Base-by-base conservation (phyloP, 2,113 vertebrate species). In the Cyprinodon brontotheroides region DNA sequence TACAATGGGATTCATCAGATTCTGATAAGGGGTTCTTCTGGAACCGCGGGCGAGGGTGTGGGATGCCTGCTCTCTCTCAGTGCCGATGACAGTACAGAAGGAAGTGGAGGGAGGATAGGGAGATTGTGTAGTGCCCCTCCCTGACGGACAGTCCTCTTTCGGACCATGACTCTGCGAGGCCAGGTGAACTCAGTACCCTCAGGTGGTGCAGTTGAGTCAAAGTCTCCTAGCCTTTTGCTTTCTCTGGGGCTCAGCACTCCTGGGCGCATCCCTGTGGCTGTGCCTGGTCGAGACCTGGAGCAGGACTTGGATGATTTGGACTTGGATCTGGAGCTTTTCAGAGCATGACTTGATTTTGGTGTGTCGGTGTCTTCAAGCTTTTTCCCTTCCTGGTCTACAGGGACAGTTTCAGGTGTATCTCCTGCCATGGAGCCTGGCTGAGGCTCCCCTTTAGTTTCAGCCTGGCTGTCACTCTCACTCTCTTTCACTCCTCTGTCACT, bases 111-210 rank as follows among this genome's bases (percentile, higher is more conserved):
- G 4, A 95, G 93, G 48, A 95, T 94, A 2, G 94, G 94, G 36
- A 95, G 92, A 69, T 95, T 94, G 79, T 95, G 94, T 57, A 94
- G 78, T 1, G 91, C 94, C 1, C 94, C 94, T 10, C 94, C 94
- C 70, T 95, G 94, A 38, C 94, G 91, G 41, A 95, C 93, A 0
- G 94, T 94, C 78, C 94, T 92, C 78, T 94, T 93, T 50, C 94
- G 80, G 29, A 94, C 93, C 20, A 94, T 91, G 37, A 95, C 88
- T 41, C 94, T 86, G 4, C 94, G 90, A 3, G 94, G 94, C 94
- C 94, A 95, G 7, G 94, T 95, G 38, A 92, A 94, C 72, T 94
- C 94, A 0, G 92, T 94, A 61, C 92, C 87, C 6, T 93, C 89
- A 43, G 88, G 45, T 0, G 89, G 90, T 38, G 78, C 14, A 3